Conservation (phyloP, 2,113 vertebrate species). For the Scartelaos histophorus region DNA sequence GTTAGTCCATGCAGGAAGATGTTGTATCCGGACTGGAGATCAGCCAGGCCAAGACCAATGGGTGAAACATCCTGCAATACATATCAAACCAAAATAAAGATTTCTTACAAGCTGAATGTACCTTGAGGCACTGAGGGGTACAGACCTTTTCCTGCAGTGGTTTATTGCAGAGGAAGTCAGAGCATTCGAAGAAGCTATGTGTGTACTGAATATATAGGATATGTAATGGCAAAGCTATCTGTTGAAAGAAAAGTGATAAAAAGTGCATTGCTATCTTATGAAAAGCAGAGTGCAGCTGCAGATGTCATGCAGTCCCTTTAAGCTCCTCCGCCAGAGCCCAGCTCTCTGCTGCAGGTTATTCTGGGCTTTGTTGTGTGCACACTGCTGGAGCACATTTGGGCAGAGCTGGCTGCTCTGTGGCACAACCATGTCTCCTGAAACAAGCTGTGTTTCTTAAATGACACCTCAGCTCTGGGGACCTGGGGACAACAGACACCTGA, state of each 20-base stretch:
- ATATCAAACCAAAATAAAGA: background rate
- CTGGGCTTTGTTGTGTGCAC: constrained; percentile 17
- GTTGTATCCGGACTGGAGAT: constrained; percentile 40
- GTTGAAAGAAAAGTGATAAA: background rate
- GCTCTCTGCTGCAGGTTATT: background rate
- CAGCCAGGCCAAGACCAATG: constrained; percentile 16
- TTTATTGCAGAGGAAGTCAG: background rate
- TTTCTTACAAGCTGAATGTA: background rate
- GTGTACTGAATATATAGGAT: constrained; percentile 4
- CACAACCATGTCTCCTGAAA: constrained; percentile 46
- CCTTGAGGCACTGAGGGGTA: background rate
- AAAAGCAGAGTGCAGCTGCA: background rate
- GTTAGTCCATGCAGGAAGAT: constrained; percentile 32
- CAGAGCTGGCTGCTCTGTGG: constrained; percentile 22
- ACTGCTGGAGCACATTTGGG: constrained; percentile 16
- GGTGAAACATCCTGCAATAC: constrained; percentile 26
- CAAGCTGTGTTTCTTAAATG: constrained; percentile 61
- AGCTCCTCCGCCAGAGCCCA: background rate
- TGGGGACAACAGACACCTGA: constrained; percentile 61
- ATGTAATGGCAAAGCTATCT: background rate
- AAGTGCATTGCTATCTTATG: background rate
- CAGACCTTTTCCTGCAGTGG: constrained; percentile 6
- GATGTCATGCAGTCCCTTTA: constrained; percentile 9
- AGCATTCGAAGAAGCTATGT: background rate
- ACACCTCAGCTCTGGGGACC: constrained; percentile 58